Evolutionary conservation across 2,113 vertebrate genomes (phyloP).

Genomic region (Equus quagga): DNA sequence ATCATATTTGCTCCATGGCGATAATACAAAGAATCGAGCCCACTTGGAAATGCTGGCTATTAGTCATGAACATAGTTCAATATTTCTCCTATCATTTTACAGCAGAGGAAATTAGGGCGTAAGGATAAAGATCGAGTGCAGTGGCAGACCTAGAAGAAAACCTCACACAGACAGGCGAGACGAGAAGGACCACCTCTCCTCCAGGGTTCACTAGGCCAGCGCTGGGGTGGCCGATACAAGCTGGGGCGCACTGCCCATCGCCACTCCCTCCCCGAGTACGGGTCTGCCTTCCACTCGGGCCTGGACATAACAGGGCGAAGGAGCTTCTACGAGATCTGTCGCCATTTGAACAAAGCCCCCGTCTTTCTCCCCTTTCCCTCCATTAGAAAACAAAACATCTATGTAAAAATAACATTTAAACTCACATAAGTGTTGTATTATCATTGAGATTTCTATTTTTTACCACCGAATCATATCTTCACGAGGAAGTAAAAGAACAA

Average conservation of each 20-base stretch:
- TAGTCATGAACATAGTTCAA: not conserved
- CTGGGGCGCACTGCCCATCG: no score
- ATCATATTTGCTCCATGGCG: not conserved
- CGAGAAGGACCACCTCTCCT: not conserved
- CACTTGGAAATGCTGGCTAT: not conserved
- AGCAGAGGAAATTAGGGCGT: not conserved
- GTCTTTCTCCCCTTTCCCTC: not conserved
- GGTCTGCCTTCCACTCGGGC: not conserved
- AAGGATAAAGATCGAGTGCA: not conserved
- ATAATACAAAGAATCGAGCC: not conserved
- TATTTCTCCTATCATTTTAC: not conserved
- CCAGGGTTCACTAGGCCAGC: not conserved
- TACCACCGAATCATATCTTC: not conserved
- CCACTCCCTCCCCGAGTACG: not conserved
- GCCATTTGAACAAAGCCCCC: not conserved
- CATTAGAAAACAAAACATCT: conserved; percentile 45
- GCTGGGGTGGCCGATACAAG: not conserved
- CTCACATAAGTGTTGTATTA: not conserved
- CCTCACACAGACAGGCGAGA: not conserved
- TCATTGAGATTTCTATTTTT: not conserved
- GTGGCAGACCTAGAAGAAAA: not conserved
- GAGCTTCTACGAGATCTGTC: not conserved
- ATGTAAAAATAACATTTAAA: conserved; percentile 1
- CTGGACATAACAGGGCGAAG: not conserved
- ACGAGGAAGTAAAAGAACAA: not conserved